Evolutionary conservation across 2,113 vertebrate genomes (phyloP), one percentile per base, ranked within the genome.

Genomic region (Hepsetus odoe): DNA sequence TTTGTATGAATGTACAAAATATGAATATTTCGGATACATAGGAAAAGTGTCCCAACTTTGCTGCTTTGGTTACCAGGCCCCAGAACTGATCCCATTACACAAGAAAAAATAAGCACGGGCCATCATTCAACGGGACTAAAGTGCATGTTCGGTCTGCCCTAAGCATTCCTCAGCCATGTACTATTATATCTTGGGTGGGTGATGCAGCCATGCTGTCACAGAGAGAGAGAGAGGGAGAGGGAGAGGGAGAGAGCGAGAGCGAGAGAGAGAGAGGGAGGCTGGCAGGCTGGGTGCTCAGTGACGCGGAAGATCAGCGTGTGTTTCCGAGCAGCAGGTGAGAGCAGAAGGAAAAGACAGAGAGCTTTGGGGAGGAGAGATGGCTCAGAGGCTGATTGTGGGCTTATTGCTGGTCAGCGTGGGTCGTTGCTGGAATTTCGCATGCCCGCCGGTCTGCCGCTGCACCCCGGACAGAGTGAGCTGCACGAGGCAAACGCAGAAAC

Each of bases 381-480:
- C 82, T 85, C 55, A 53, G 68, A 61, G 61, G 84, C 74, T 88
- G 61, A 51, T 90, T 77, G 18, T 87, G 28, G 64, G 72, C 30
- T 53, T 61, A 55, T 2, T 35, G 61, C 6, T 70, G 68, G 46
- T 76, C 30, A 11, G 10, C 16, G 32, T 13, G 80, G 78, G 77
- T 81, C 76, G 65, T 65, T 82, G 80, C 80, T 73, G 84, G 24
- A 82, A 84, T 4, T 90, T 75, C 71, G 74, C 66, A 59, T 93
- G 92, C 83, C 92, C 91, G 8, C 1, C 55, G 74, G 86, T 93
- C 77, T 93, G 92, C 82, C 77, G 66, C 68, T 93, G 92, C 84
- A 83, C 76, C 49, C 5, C 69, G 9, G 87, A 86, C 33, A 83
- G 79, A 13, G 79, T 93, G 0, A 83, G 72, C 38, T 93, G 91